These are phyloP conservation scores for Andrena hattorfiana DNA, from an alignment of 2,888 invertebrate species.

Conservation along the genomic window DNA sequence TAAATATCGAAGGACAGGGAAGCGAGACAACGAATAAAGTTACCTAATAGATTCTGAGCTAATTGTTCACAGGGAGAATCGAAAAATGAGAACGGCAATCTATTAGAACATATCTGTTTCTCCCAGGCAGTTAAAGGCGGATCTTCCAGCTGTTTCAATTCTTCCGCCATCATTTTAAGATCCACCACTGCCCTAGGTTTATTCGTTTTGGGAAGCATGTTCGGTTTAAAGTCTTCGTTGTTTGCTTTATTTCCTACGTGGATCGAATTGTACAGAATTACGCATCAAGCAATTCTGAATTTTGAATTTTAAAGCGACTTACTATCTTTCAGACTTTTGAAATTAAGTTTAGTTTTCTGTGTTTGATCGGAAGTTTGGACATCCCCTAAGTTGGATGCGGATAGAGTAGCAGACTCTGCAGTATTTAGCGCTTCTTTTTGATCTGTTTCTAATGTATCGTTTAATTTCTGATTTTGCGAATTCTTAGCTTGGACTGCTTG, in stretches of 20 bases:
- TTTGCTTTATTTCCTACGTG: constrained; percentile 44
- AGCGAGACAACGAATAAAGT: neutral
- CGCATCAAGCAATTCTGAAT: neutral
- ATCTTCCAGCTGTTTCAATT: constrained; percentile 81
- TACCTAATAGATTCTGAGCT: constrained; percentile 86
- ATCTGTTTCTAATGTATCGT: neutral
- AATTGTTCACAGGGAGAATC: constrained; percentile 85
- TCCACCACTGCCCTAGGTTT: constrained; percentile 70
- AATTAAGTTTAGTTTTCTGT: constrained; percentile 40
- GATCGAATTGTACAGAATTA: neutral
- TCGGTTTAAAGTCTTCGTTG: constrained; percentile 32
- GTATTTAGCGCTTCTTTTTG: neutral
- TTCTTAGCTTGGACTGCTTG: constrained; percentile 24
- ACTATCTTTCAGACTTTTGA: constrained; percentile 43
- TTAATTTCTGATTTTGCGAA: constrained; percentile 17
- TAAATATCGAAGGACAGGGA: neutral
- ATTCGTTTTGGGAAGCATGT: constrained; percentile 46
- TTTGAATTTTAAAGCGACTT: constrained; percentile 16
- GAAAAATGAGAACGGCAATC: constrained; percentile 83
- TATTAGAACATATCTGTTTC: constrained; percentile 73
- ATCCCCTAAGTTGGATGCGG: neutral
- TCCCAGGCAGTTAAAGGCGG: constrained; percentile 79
- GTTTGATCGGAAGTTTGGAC: neutral
- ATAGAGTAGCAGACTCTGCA: neutral
- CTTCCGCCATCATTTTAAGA: constrained; percentile 75